These are phyloP conservation scores for Drosophila baimaii DNA, from an alignment of 1,140 invertebrate genomes.

Conservation along the genomic window DNA sequence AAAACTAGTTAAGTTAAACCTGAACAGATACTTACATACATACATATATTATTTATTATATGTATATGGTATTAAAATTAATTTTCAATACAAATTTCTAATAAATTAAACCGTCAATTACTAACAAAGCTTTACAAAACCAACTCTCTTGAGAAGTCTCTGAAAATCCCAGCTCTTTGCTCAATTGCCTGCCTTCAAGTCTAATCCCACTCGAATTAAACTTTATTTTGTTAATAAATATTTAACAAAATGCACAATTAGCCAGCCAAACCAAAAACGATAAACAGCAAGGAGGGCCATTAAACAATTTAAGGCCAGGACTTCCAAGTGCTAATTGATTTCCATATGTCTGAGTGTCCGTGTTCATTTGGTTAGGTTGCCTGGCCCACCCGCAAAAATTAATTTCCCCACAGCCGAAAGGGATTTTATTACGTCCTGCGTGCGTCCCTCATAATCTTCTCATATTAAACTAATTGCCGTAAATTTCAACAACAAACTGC, in stretches of 20 bases:
- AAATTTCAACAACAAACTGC: conserved; percentile 67
- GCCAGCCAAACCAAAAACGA: conserved; percentile 4
- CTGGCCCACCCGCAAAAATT: conserved; percentile 17
- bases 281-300: conserved; percentile 1
- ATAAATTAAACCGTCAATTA: neutral
- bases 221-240: conserved; percentile 17
- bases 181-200: neutral
- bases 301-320: conserved; percentile 27
- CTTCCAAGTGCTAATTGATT: conserved; percentile 47
- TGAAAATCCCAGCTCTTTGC: neutral
- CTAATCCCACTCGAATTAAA: neutral
- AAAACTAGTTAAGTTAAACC: no score
- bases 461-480: conserved; percentile 71
- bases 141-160: no score
- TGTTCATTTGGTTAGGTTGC: conserved; percentile 13
- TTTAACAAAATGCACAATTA: conserved; percentile 14
- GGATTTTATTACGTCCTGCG: conserved; percentile 34
- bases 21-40: no score
- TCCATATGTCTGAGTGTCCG: conserved; percentile 19
- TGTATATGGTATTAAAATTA: neutral
- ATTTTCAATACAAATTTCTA: neutral
- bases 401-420: conserved; percentile 36
- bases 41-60: no score
- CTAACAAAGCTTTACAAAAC: no score
- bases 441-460: conserved; percentile 47